Base-by-base conservation (phyloP, 2,797 vertebrate species). In the Schizothorax lantsangensis region DNA sequence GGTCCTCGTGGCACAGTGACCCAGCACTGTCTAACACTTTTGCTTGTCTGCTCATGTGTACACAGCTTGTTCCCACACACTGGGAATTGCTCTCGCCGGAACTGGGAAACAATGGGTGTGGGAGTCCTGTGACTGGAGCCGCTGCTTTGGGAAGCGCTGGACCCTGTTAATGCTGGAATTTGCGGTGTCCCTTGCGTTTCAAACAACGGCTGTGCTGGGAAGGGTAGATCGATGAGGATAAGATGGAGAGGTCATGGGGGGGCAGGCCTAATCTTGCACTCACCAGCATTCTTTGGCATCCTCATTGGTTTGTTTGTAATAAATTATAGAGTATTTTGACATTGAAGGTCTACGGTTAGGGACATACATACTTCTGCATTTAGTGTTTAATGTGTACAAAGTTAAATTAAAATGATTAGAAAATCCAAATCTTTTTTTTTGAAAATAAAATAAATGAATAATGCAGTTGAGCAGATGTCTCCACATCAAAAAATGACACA, bases 141-240 rank as follows among this genome's bases (percentile, higher is more conserved):
- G 49, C 71, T 23, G 85, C 87, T 92, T 91, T 91, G 89, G 47
- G 83, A 84, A 90, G 92, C 90, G 80, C 57, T 90, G 93, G 93
- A 72, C 72, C 75, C 80, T 92, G 93, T 90, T 93, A 91, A 92
- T 93, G 91, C 78, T 0, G 71, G 78, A 93, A 93, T 93, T 92
- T 93, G 86, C 54, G 90, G 87, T 89, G 92, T 91, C 90, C 91
- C 92, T 68, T 64, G 89, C 83, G 91, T 88, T 92, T 94, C 91
- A 94, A 91, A 91, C 91, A 91, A 93, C 89, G 91, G 84, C 26
- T 68, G 81, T 88, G 88, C 91, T 93, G 93, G 90, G 88, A 72
- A 80, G 82, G 78, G 38, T 71, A 88, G 84, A 86, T 75, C 23
- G 79, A 88, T 86, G 88, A 62, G 81, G 84, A 75, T 71, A 74